Conservation (phyloP, 2,797 vertebrate genomes). For the Columba guinea region DNA sequence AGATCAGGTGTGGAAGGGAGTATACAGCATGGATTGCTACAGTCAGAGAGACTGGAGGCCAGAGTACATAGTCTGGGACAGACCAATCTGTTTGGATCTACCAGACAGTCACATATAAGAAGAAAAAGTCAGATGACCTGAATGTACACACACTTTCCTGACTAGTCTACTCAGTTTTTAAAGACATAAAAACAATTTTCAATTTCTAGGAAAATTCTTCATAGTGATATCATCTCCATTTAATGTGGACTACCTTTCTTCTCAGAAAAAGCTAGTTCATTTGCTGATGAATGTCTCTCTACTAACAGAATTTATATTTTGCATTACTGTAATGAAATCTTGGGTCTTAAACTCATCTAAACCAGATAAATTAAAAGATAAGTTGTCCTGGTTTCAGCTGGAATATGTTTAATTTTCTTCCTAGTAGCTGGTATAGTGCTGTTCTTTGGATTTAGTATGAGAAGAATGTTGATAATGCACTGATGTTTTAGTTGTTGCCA, state of each 20-base stretch:
- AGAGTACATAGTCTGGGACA: background rate
- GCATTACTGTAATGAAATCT: background rate
- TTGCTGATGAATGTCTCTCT: background rate
- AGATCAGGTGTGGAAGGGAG: background rate
- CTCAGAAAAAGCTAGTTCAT: background rate
- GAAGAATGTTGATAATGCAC: too few relatives aligned
- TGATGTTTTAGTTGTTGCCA: too few relatives aligned
- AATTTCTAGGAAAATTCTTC: background rate
- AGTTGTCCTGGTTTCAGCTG: too few relatives aligned
- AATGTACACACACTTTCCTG: background rate
- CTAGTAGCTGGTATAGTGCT: too few relatives aligned
- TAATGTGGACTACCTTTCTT: background rate
- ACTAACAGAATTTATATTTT: background rate
- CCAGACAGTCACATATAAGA: background rate
- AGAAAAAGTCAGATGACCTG: background rate
- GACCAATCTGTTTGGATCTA: background rate
- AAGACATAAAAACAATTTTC: background rate
- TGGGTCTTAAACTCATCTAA: background rate
- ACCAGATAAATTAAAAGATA: background rate
- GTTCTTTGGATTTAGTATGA: too few relatives aligned
- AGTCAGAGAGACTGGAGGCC: background rate
- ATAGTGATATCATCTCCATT: background rate
- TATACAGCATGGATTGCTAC: background rate
- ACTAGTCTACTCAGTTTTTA: background rate
- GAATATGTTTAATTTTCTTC: too few relatives aligned